Evolutionary conservation across 2,797 vertebrate genomes (phyloP), one percentile per base, ranked within the genome.

Genomic region (Crotalus adamanteus): DNA sequence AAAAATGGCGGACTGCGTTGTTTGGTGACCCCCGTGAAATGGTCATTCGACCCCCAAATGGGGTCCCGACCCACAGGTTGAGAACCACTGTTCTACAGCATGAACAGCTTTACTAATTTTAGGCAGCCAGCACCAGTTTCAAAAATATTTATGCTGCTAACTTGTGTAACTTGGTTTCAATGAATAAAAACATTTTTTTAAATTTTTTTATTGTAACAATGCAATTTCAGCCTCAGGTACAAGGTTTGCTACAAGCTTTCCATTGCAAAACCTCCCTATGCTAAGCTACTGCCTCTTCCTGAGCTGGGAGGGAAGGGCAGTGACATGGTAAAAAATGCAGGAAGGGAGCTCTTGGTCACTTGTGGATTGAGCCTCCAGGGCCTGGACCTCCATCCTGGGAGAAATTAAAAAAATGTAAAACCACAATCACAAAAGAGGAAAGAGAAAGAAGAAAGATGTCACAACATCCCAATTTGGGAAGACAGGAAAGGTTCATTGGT

Each of bases 371-470:
- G 92, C 92, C 92, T 31, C 92, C 92, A 91, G 92, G 92, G 92
- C 92, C 69, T 90, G 65, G 55, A 42, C 47, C 9, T 90, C 90
- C 47, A 28, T 16, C n/a, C 63, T 89, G 28, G 83, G 90, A 91
- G 92, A 85, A 93, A 90, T 89, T 59, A 51, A 90, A 91, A 93
- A 91, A 86, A 55, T 63, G 20, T 53, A 93, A 73, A 93, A 60
- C 31, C 92, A 93, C 92, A 63, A 93, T 47, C 92, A 93, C 92
- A 91, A 93, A 89, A 93, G 92, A 93, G 89, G 78, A 89, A 87
- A 37, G 26, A 87, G 59, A 28, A 42, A 91, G 78, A 91, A 88
- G 86, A 86, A 88, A 89, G 57, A 89, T 57, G 51, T 89, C 92
- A 57, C 92, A 91, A 65, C 69, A 57, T 89, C 89, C 87, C 90